Evolutionary conservation across 1,140 invertebrate genomes (phyloP).

Genomic region (Amphibalanus amphitrite): DNA sequence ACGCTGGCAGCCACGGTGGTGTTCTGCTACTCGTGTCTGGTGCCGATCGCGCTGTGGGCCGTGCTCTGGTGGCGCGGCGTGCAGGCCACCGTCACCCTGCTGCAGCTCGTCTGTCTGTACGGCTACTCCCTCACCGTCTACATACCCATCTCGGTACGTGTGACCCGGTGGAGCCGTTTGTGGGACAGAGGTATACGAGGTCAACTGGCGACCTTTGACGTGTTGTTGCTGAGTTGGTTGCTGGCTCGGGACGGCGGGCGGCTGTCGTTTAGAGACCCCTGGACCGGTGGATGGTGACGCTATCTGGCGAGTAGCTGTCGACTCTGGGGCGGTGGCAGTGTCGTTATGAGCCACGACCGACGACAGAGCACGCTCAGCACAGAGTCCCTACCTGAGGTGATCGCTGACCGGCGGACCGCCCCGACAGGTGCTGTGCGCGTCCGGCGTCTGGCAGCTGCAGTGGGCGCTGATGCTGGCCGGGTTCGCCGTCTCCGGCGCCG

Average conservation of each 20-base stretch:
- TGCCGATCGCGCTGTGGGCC: constrained; percentile 65
- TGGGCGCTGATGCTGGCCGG: constrained; percentile 69
- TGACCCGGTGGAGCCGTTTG: no score
- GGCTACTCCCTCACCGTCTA: constrained; percentile 90
- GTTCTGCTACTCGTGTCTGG: constrained; percentile 68
- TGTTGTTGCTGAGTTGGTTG: no score
- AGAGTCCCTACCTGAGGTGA: no score
- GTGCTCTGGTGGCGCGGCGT: constrained; percentile 61
- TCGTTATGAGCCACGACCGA: background rate
- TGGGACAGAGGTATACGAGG: no score
- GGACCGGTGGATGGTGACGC: background rate
- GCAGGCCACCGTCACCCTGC: constrained; percentile 28
- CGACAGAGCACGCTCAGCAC: background rate
- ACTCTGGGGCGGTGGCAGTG: background rate
- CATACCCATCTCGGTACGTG: constrained; percentile 61
- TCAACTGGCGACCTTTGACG: no score
- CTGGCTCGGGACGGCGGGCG: no score
- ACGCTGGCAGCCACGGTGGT: constrained; percentile 78
- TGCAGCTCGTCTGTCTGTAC: constrained; percentile 56
- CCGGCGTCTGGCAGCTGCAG: constrained; percentile 58
- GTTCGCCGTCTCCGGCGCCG: constrained; percentile 61
- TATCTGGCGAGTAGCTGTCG: background rate
- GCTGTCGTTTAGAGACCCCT: background rate
- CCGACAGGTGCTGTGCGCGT: constrained; percentile 61
- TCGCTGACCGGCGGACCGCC: no score